These are phyloP conservation scores for Melanotaenia pygmaea DNA, from an alignment of 2,797 vertebrate species.

Conservation along the genomic window DNA sequence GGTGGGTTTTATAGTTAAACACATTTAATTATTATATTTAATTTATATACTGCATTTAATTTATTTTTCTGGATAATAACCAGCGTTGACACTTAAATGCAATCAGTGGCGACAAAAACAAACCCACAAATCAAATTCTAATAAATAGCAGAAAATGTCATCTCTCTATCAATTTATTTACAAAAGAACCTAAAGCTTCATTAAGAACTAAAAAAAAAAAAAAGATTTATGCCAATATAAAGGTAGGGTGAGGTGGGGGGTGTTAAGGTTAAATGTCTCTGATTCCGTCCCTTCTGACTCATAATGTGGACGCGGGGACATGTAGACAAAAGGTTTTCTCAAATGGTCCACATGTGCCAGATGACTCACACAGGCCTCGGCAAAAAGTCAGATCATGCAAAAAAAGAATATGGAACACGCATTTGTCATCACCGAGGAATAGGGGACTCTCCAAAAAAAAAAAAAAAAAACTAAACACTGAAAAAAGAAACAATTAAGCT, in stretches of 20 bases:
- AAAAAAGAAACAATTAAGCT: neutral
- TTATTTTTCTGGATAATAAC: too few species aligned
- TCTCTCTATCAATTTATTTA: neutral
- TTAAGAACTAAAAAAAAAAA: neutral
- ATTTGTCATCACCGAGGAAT: slow-evolving; percentile 4
- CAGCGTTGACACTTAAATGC: too few species aligned
- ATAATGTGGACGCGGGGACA: slow-evolving; percentile 28
- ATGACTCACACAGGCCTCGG: slow-evolving; percentile 59
- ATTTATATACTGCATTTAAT: too few species aligned
- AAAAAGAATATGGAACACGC: slow-evolving; percentile 30
- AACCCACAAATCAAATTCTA: neutral
- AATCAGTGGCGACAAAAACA: neutral
- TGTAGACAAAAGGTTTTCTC: slow-evolving; percentile 60
- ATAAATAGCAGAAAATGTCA: neutral
- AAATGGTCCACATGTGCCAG: slow-evolving; percentile 74
- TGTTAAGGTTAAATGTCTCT: slow-evolving; percentile 20
- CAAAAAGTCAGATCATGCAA: slow-evolving; percentile 47
- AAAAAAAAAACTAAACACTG: neutral
- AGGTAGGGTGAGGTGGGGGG: neutral
- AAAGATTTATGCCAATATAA: slow-evolving; percentile 1
- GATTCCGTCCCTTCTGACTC: slow-evolving; percentile 31
- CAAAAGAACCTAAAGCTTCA: neutral
- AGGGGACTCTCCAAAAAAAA: neutral
- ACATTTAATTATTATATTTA: too few species aligned
- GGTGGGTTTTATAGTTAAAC: too few species aligned